Conservation (phyloP, 1,140 invertebrate species). For the Carcinoscorpius rotundicauda region DNA sequence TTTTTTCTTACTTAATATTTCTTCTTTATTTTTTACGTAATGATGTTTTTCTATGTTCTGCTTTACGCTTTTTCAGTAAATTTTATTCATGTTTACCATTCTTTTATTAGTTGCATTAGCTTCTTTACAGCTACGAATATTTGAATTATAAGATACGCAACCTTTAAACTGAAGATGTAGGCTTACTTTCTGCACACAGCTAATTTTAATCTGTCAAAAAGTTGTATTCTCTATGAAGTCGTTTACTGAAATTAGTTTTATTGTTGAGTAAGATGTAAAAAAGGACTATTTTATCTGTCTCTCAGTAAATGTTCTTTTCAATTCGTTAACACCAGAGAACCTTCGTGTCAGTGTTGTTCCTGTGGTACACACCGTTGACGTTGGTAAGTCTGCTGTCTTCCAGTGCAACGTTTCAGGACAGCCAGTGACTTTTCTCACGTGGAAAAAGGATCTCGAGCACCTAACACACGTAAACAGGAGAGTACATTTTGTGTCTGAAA, state of each 20-base stretch:
- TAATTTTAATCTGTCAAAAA: neutral
- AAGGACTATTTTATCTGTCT: neutral
- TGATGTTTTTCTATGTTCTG: too few relatives aligned
- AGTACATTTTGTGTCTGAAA: conserved; percentile 14
- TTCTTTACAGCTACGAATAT: too few relatives aligned
- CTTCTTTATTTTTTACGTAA: too few relatives aligned
- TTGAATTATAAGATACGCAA: too few relatives aligned
- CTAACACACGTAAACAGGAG: conserved; percentile 12
- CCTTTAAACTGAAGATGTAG: too few relatives aligned
- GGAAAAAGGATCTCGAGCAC: conserved; percentile 79
- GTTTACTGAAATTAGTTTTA: too few relatives aligned
- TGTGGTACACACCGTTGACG: conserved; percentile 14
- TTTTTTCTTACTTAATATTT: too few relatives aligned
- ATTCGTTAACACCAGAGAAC: conserved; percentile 3
- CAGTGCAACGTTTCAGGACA: conserved; percentile 47
- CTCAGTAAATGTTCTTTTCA: too few relatives aligned
- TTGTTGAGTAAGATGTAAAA: neutral
- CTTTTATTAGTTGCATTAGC: too few relatives aligned
- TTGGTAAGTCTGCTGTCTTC: conserved; percentile 17
- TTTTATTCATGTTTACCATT: too few relatives aligned
- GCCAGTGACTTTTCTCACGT: conserved; percentile 73
- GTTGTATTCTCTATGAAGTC: too few relatives aligned
- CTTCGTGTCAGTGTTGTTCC: conserved; percentile 13
- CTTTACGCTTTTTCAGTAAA: too few relatives aligned
- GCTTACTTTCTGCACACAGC: neutral